Evolutionary conservation across 2,888 invertebrate genomes (phyloP), one percentile per base, ranked within the genome.

Genomic region (Drosophila hamatofila): DNA sequence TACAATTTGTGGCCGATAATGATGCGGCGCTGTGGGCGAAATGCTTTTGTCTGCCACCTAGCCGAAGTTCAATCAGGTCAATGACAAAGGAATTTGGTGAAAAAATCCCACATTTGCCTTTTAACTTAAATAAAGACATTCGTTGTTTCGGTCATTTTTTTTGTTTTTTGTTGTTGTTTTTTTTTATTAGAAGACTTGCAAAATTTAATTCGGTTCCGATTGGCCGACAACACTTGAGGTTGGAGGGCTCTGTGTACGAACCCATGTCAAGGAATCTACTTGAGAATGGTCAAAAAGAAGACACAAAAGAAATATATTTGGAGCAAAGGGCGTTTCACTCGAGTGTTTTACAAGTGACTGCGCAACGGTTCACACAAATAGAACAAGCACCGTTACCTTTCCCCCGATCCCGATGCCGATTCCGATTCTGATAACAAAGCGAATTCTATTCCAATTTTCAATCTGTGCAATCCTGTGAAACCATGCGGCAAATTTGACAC

Each of bases 401-500:
- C 7, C 30, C 14, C 9, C 56, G 48, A 37, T 57, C 52, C 16
- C 30, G 33, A 51, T 33, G 11, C 12, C 21, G 12, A 18, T 42
- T 48, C 23, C 48, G 44, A 51, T 52, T 23, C 14, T 41, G 16
- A 73, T 56, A 66, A 41, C 21, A 49, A 65, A 48, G 51, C 23
- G 64, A 48, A 61, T 65, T 55, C 48, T 54, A 37, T 65, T 58
- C 48, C 42, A 49, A 39, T 25, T 44, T 69, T 64, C 62, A 51
- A 70, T 78, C 49, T n/a, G n/a, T n/a, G n/a, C n/a, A n/a, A n/a
- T n/a, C 37, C 46, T 51, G 62, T 63, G 66, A 69, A 80, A 39
- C 35, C 78, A 77, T 62, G 80, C 80, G 65, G 69, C 62, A 80
- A 80, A 80, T 80, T 80, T 80, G 77, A 70, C 75, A 80, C 65